A percentile compares a stretch with the other conserved stretches of the same genome.
phyloP scores from a whole-genome alignment of 2,113 vertebrate genomes.

The Myodes glareolus region DNA sequence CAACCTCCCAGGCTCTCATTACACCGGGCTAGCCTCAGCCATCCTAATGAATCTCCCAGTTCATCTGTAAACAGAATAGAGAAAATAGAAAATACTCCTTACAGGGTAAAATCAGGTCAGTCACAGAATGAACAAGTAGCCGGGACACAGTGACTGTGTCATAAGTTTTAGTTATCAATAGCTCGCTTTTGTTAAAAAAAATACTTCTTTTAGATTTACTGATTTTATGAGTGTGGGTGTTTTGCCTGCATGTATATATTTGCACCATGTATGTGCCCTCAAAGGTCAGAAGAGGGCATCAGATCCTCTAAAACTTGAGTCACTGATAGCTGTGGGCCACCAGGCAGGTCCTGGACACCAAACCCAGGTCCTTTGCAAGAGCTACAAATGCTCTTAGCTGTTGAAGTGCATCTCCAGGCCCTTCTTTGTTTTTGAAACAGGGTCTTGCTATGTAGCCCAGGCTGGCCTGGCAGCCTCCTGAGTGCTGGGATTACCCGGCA shows the following conservation, averaged over 20 bases:
- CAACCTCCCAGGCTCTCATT: too few relatives aligned
- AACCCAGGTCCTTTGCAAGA: neutral
- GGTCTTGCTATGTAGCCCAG: neutral
- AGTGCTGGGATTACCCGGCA: neutral
- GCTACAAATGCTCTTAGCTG: neutral
- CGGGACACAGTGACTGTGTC: neutral
- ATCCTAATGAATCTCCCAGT: neutral
- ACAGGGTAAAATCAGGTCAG: neutral
- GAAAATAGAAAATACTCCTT: neutral
- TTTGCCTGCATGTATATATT: neutral
- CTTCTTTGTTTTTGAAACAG: neutral
- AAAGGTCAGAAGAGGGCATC: neutral
- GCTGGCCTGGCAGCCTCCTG: neutral
- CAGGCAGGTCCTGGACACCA: neutral
- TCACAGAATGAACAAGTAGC: neutral
- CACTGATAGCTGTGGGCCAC: neutral
- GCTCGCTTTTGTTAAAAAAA: neutral
- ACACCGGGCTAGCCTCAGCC: neutral
- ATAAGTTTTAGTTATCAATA: neutral
- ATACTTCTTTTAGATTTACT: neutral
- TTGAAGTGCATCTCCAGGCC: neutral
- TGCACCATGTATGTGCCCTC: neutral
- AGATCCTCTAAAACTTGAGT: neutral
- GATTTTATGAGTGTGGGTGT: neutral
- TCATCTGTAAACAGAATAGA: neutral